Percentiles rank a stretch among this genome's conserved stretches.
Conservation (phyloP, 2,888 invertebrate species). For the Drosophila ezoana region DNA sequence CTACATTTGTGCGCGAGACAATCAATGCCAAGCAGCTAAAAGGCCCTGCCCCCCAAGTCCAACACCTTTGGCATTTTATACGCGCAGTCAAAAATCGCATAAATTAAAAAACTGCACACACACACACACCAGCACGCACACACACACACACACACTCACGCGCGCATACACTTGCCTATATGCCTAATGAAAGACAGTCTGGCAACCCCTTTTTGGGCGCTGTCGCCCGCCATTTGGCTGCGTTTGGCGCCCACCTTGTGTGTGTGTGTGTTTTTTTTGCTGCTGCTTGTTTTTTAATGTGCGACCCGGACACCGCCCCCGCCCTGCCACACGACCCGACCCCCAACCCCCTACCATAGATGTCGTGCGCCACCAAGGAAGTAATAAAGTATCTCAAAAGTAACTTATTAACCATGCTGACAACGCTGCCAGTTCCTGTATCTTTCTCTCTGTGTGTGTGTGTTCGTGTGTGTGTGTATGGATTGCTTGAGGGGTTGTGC, state of each 20-base stretch:
- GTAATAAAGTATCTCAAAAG: slow-evolving; percentile 81
- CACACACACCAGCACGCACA: slow-evolving; percentile 26
- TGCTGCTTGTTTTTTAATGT: slow-evolving; percentile 40
- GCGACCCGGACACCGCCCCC: slow-evolving; percentile 3
- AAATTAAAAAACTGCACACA: slow-evolving; percentile 73
- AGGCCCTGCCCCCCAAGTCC: not conserved
- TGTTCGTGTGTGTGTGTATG: slow-evolving; percentile 22
- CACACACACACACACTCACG: slow-evolving; percentile 17
- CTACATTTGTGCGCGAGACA: slow-evolving; percentile 56
- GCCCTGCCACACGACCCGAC: too few relatives aligned
- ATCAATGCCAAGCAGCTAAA: slow-evolving; percentile 25
- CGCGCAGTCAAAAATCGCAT: slow-evolving; percentile 72
- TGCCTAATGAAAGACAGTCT: slow-evolving; percentile 60
- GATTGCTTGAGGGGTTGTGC: slow-evolving; percentile 31
- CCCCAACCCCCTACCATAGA: slow-evolving; percentile 1
- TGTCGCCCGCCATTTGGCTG: slow-evolving; percentile 35
- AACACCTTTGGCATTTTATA: slow-evolving; percentile 16
- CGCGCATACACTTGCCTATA: slow-evolving; percentile 19
- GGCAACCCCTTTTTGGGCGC: slow-evolving; percentile 55
- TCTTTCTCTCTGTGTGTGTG: slow-evolving; percentile 21
- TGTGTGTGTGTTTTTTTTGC: not conserved
- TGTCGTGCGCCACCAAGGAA: slow-evolving; percentile 72
- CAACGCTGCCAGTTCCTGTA: slow-evolving; percentile 70
- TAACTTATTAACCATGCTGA: slow-evolving; percentile 82
- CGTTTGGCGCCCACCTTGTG: slow-evolving; percentile 8